A percentile compares a stretch with the other conserved stretches of the same genome.
These are phyloP conservation scores for Lutraria rhynchaena DNA, from an alignment of 1,140 invertebrate species.

Conservation along the genomic window DNA sequence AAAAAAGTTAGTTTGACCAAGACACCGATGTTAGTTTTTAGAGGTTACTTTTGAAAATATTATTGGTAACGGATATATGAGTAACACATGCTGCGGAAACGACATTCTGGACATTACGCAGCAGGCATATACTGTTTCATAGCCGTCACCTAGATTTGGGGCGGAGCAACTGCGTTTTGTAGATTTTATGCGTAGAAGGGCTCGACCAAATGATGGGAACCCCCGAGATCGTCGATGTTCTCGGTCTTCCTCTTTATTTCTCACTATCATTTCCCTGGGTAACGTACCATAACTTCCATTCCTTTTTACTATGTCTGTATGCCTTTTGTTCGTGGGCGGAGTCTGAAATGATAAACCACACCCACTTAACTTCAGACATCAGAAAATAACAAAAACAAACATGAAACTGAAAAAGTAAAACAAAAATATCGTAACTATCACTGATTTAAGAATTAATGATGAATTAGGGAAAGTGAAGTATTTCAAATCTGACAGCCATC, in stretches of 20 bases:
- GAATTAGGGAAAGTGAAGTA: too few relatives aligned
- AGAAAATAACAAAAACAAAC: too few relatives aligned
- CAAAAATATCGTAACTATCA: too few relatives aligned
- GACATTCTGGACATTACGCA: slow-evolving; percentile 42
- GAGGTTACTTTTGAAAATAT: slow-evolving; percentile 23
- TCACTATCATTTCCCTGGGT: slow-evolving; percentile 59
- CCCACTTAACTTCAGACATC: neutral
- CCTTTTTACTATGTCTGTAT: slow-evolving; percentile 38
- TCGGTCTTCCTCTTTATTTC: slow-evolving; percentile 56
- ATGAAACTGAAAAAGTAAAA: too few relatives aligned
- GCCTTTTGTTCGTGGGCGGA: slow-evolving; percentile 45
- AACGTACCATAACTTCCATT: slow-evolving; percentile 63
- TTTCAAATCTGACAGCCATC: too few relatives aligned
- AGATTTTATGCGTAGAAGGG: slow-evolving; percentile 56
- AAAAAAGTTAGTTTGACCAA: slow-evolving; percentile 11
- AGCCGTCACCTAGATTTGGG: slow-evolving; percentile 60
- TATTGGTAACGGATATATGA: slow-evolving; percentile 49
- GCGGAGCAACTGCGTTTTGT: slow-evolving; percentile 59
- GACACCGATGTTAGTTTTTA: slow-evolving; percentile 24
- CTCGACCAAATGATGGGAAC: slow-evolving; percentile 52
- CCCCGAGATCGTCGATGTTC: slow-evolving; percentile 59
- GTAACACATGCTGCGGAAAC: slow-evolving; percentile 48
- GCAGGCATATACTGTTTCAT: slow-evolving; percentile 52
- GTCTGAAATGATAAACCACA: slow-evolving; percentile 49
- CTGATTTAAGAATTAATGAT: too few relatives aligned